Conservation (phyloP, 2,888 invertebrate species). For the Proisotoma minuta region DNA sequence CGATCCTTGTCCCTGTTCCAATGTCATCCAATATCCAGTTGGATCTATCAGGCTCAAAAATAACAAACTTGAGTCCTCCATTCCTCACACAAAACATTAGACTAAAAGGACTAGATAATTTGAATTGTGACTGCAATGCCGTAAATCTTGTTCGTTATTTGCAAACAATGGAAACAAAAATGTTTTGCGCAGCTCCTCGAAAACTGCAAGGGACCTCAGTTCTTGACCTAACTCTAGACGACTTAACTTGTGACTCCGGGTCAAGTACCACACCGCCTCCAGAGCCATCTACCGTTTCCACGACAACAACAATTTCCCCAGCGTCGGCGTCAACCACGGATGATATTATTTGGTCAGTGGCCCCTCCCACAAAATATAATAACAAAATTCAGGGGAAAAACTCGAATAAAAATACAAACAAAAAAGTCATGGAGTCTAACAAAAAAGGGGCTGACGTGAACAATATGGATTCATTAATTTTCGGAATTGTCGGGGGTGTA, state of each 20-base stretch:
- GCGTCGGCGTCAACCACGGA: constrained; percentile 57
- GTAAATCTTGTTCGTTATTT: constrained; percentile 43
- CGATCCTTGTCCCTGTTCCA: constrained; percentile 77
- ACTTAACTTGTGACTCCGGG: constrained; percentile 69
- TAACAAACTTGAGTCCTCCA: constrained; percentile 71
- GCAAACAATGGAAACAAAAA: constrained; percentile 38
- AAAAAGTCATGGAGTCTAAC: constrained; percentile 38
- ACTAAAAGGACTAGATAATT: constrained; percentile 67
- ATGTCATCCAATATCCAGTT: constrained; percentile 74
- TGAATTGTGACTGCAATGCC: constrained; percentile 79
- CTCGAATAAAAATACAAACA: constrained; percentile 17
- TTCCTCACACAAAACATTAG: constrained; percentile 76
- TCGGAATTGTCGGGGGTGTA: constrained; percentile 89
- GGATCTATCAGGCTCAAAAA: constrained; percentile 72
- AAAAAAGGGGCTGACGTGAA: constrained; percentile 62
- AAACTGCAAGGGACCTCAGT: constrained; percentile 65
- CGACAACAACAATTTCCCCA: constrained; percentile 58
- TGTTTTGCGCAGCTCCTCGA: constrained; percentile 46
- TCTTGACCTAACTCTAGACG: constrained; percentile 72
- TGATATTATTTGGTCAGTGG: constrained; percentile 83
- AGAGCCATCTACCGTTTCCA: constrained; percentile 49
- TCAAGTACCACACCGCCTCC: constrained; percentile 55
- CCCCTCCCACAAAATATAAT: constrained; percentile 58
- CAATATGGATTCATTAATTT: constrained; percentile 87
- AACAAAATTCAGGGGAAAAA: constrained; percentile 10